These are phyloP conservation scores for Microplitis demolitor DNA, from an alignment of 1,140 invertebrate species.

Conservation along the genomic window DNA sequence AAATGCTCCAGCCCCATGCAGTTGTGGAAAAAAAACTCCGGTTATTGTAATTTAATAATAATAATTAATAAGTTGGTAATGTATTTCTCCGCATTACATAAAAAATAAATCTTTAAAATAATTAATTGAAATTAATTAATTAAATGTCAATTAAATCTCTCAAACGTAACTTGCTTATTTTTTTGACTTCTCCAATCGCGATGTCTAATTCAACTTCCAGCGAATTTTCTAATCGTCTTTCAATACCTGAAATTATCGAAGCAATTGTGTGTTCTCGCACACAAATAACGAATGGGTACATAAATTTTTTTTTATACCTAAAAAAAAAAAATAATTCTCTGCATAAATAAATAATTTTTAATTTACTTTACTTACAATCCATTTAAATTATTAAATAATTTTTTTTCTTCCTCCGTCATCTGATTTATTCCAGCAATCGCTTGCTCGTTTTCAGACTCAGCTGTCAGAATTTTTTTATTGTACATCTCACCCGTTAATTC, in stretches of 20 bases:
- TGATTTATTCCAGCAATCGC: constrained; percentile 63
- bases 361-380: constrained; percentile 51
- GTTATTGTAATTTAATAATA: constrained; percentile 64
- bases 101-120: not conserved
- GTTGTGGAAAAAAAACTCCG: constrained; percentile 77
- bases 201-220: constrained; percentile 63
- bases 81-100: not conserved
- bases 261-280: constrained; percentile 69
- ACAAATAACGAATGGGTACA: constrained; percentile 75
- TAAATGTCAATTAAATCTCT: constrained; percentile 57
- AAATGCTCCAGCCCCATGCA: constrained; percentile 78
- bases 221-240: constrained; percentile 63
- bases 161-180: constrained; percentile 68
- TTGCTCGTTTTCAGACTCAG: constrained; percentile 68
- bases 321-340: constrained; percentile 30
- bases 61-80: constrained; percentile 12
- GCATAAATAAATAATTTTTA: not conserved
- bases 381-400: constrained; percentile 62
- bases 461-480: constrained; percentile 61
- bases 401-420: constrained; percentile 62
- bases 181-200: constrained; percentile 72
- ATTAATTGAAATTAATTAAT: not conserved
- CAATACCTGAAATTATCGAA: constrained; percentile 65
- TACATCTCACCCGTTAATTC: constrained; percentile 69
- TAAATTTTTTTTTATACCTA: constrained; percentile 71